phyloP scores from a whole-genome alignment of 2,797 vertebrate species.

The Alcedo quadribrachys region DNA sequence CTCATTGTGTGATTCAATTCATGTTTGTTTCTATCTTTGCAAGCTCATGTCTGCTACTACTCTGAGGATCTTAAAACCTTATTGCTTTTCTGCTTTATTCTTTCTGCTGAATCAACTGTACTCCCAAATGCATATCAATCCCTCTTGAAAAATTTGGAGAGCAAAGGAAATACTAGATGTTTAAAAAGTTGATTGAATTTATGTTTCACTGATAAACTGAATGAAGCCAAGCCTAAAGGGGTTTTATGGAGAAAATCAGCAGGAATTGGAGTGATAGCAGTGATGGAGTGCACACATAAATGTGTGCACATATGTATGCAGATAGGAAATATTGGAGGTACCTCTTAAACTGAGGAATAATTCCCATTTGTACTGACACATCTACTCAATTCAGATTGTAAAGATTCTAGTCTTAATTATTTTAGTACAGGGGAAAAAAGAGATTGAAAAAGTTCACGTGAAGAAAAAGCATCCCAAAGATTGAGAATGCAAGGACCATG shows the following conservation, averaged over 20 bases:
- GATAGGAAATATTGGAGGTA: not conserved
- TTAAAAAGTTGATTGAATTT: not conserved
- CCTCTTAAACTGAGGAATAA: not conserved
- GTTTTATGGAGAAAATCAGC: not conserved
- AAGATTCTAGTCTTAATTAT: not conserved
- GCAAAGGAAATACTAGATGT: not conserved
- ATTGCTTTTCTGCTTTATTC: not conserved
- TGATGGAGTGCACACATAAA: not conserved
- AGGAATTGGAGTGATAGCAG: not conserved
- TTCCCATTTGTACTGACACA: not conserved
- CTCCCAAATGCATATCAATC: not conserved
- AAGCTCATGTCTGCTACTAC: not conserved
- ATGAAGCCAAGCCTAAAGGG: not conserved
- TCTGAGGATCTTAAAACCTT: not conserved
- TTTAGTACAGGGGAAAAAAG: not conserved
- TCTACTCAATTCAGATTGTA: not conserved
- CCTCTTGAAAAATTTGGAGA: not conserved
- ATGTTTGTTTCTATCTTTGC: not conserved
- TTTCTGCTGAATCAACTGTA: not conserved
- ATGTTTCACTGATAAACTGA: not conserved
- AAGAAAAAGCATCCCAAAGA: not conserved
- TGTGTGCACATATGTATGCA: accelerated
- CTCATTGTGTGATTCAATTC: not conserved
- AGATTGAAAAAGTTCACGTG: not conserved
- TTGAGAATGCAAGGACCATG: not conserved